phyloP scores from a whole-genome alignment of 2,113 vertebrate species.

The Zosterops japonicus region DNA sequence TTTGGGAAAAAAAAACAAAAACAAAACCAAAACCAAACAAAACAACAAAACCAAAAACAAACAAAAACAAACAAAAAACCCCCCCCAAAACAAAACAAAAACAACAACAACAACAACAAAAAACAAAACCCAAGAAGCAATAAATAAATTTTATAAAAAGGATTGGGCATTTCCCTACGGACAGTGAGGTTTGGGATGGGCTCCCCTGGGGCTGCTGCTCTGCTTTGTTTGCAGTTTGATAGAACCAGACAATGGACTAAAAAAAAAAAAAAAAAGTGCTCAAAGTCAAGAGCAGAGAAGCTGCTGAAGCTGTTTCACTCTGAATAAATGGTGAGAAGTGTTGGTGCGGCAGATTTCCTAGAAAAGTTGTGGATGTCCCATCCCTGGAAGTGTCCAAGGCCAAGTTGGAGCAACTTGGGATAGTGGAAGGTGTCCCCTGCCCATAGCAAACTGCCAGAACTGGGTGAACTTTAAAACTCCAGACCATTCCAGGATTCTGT shows the following conservation, averaged over 20 bases:
- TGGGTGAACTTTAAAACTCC: not conserved
- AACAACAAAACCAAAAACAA: too few species aligned
- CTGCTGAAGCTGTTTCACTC: not conserved
- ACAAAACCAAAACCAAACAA: too few species aligned
- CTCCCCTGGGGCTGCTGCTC: not conserved
- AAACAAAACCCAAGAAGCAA: not conserved
- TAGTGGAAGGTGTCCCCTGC: not conserved
- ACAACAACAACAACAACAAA: too few species aligned
- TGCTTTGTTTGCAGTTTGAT: not conserved
- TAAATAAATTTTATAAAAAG: not conserved
- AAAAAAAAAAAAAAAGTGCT: not conserved
- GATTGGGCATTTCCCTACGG: not conserved
- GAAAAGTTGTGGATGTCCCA: not conserved
- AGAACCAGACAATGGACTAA: not conserved
- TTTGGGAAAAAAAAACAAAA: not conserved
- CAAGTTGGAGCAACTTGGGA: rapidly evolving
- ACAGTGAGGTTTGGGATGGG: not conserved
- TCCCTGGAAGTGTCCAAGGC: not conserved
- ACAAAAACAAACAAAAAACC: too few species aligned
- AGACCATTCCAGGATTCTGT: not conserved
- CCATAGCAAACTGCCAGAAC: not conserved
- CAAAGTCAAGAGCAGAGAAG: not conserved
- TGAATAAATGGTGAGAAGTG: not conserved
- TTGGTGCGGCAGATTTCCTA: not conserved
- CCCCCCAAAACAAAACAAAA: too few species aligned